These are phyloP conservation scores for Cosmopolites sordidus DNA, from an alignment of 2,888 invertebrate species.

Conservation along the genomic window DNA sequence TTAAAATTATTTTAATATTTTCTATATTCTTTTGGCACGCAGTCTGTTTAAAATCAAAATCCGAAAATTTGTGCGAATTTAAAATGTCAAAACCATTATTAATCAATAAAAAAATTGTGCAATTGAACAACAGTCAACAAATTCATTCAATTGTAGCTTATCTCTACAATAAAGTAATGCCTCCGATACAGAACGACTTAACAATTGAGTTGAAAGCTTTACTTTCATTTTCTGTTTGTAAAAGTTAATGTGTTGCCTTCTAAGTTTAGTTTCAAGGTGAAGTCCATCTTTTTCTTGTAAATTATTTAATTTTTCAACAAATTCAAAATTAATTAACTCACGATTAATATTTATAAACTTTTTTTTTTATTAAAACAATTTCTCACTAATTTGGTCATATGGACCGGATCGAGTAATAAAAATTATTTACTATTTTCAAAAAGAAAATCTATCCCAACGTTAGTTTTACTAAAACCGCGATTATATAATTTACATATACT, in stretches of 20 bases:
- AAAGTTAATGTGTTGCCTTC: conserved; percentile 14
- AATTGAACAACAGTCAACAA: conserved; percentile 20
- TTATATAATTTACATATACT: conserved; percentile 17
- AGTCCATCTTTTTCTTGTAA: conserved; percentile 14
- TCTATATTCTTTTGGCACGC: conserved; percentile 12
- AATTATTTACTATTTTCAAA: conserved; percentile 21
- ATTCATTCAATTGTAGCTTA: conserved; percentile 15
- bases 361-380: conserved; percentile 16
- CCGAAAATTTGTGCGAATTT: conserved; percentile 23
- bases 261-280: conserved; percentile 13
- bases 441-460: no score
- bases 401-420: conserved; percentile 17
- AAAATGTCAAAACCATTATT: conserved; percentile 24
- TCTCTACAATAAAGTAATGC: conserved; percentile 21
- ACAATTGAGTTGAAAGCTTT: conserved; percentile 11
- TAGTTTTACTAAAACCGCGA: conserved; percentile 17
- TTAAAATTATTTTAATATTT: conserved; percentile 20
- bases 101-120: conserved; percentile 20
- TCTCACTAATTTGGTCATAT: conserved; percentile 14
- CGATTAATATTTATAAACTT: conserved; percentile 9
- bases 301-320: conserved; percentile 11
- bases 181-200: conserved; percentile 16
- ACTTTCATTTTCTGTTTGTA: conserved; percentile 22
- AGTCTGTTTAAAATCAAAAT: conserved; percentile 22
- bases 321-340: conserved; percentile 8